These are phyloP conservation scores for Oreotrochilus melanogaster DNA, from an alignment of 2,113 vertebrate genomes.

Conservation along the genomic window DNA sequence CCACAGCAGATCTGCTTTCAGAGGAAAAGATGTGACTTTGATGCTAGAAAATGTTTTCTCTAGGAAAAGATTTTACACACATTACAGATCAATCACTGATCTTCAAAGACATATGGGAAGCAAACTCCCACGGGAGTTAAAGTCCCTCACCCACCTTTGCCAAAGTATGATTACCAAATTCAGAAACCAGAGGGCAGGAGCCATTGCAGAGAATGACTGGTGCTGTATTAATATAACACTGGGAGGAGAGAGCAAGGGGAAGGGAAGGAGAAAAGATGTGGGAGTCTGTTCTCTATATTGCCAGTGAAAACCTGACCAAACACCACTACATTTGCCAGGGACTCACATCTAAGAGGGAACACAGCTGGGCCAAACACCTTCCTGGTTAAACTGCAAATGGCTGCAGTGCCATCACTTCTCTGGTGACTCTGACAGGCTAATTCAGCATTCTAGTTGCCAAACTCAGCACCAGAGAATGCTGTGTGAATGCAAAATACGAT, in stretches of 20 bases:
- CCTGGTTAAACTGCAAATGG: background rate
- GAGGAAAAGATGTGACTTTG: background rate
- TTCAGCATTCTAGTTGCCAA: background rate
- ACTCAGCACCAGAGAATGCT: background rate
- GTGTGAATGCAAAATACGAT: background rate
- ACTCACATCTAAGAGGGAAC: background rate
- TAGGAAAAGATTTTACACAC: background rate
- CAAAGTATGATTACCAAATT: background rate
- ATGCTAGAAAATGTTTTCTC: background rate
- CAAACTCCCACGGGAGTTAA: background rate
- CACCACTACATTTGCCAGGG: background rate
- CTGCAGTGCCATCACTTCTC: background rate
- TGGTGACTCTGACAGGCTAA: rapidly evolving
- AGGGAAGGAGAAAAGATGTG: background rate
- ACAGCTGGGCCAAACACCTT: background rate
- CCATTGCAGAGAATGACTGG: background rate
- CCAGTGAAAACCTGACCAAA: background rate
- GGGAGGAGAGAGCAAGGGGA: background rate
- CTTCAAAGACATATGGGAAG: background rate
- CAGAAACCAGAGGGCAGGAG: background rate
- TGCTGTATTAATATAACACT: background rate
- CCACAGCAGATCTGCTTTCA: background rate
- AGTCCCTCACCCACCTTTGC: background rate
- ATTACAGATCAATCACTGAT: background rate
- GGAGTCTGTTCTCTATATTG: background rate